Evolutionary conservation across 2,113 vertebrate species (phyloP).

Genomic region (Tachysurus fulvidraco): DNA sequence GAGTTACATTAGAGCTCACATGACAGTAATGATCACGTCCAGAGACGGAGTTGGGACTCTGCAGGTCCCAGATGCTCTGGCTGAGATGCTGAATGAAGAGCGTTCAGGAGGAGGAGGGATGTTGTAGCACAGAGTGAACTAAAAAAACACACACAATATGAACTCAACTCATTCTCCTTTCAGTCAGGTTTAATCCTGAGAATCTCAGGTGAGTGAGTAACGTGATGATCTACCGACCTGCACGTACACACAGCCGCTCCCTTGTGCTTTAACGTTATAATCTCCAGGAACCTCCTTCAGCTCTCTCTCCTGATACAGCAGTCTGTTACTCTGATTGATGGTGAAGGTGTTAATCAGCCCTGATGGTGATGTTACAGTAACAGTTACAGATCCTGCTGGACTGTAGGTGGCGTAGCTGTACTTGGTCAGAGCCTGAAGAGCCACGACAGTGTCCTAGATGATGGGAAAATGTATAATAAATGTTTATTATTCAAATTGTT

Average conservation of each 20-base stretch:
- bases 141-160: background rate
- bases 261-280: slow-evolving; percentile 70
- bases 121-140: slow-evolving; percentile 74
- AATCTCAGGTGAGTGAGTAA: background rate
- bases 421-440: slow-evolving; percentile 83
- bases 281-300: slow-evolving; percentile 71
- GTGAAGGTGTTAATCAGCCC: slow-evolving; percentile 71
- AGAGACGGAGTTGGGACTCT: slow-evolving; percentile 41
- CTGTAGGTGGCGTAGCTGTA: slow-evolving; percentile 73
- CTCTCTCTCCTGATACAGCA: slow-evolving; percentile 77
- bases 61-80: slow-evolving; percentile 55
- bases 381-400: slow-evolving; percentile 44
- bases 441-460: slow-evolving; percentile 69
- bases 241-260: slow-evolving; percentile 75
- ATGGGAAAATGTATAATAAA: background rate
- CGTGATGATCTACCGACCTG: slow-evolving; percentile 70
- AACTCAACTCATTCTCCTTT: background rate
- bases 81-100: slow-evolving; percentile 64
- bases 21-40: slow-evolving; percentile 56
- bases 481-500: background rate
- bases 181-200: background rate
- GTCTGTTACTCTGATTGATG: slow-evolving; percentile 73
- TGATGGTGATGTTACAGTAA: slow-evolving; percentile 70
- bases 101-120: slow-evolving; percentile 67
- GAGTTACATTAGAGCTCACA: slow-evolving; percentile 53